These are phyloP conservation scores for Druon quercuslanigerum DNA, from an alignment of 1,140 invertebrate species.

Conservation along the genomic window DNA sequence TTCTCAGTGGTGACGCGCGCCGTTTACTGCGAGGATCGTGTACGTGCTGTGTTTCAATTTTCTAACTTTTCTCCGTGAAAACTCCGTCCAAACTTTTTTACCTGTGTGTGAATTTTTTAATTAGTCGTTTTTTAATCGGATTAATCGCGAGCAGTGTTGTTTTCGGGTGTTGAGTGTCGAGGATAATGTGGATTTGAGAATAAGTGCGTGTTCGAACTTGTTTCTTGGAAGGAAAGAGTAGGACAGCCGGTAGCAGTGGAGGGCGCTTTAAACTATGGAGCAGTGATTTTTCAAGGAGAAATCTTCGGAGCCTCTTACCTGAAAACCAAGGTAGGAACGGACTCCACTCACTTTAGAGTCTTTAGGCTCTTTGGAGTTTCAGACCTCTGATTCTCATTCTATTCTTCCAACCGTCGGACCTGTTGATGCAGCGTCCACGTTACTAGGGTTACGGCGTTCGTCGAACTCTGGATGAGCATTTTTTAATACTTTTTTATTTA, in stretches of 20 bases:
- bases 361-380: not conserved
- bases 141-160: slow-evolving; percentile 41
- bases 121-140: slow-evolving; percentile 34
- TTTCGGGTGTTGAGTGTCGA: slow-evolving; percentile 10
- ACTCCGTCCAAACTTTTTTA: slow-evolving; percentile 22
- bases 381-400: not conserved
- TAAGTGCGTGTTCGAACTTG: slow-evolving; percentile 44
- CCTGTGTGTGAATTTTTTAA: not conserved
- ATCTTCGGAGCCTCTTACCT: slow-evolving; percentile 57
- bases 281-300: slow-evolving; percentile 61
- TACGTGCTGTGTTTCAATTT: slow-evolving; percentile 33
- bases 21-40: slow-evolving; percentile 50
- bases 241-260: slow-evolving; percentile 52
- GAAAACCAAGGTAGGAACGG: slow-evolving; percentile 57
- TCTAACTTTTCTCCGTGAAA: slow-evolving; percentile 6
- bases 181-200: slow-evolving; percentile 30
- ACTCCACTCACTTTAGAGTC: slow-evolving; percentile 17
- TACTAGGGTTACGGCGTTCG: slow-evolving; percentile 23
- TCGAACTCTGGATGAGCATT: slow-evolving; percentile 11
- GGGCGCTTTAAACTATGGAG: slow-evolving; percentile 58
- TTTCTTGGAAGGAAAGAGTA: slow-evolving; percentile 46
- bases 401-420: slow-evolving; percentile 5
- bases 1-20: slow-evolving; percentile 61
- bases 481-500: not conserved
- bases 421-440: slow-evolving; percentile 27